phyloP scores from a whole-genome alignment of 2,797 vertebrate species.

The Mergus octosetaceus region DNA sequence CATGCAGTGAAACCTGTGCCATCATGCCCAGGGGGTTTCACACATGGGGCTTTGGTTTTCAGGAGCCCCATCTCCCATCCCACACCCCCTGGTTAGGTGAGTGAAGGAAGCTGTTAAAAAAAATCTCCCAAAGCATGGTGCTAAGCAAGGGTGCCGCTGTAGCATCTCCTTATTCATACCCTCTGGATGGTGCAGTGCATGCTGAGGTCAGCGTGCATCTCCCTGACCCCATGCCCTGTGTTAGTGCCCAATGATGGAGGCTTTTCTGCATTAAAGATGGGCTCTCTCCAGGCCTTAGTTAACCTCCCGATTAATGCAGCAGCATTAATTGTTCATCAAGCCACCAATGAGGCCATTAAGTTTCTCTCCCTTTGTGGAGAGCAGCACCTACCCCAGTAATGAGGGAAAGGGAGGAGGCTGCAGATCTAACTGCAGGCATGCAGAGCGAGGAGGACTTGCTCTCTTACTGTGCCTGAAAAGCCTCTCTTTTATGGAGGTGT shows the following conservation, averaged over 20 bases:
- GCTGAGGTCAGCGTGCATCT: accelerated
- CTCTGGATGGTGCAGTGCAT: neutral
- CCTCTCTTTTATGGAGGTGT: constrained; percentile 26
- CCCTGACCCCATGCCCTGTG: accelerated
- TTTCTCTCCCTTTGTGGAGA: constrained; percentile 53
- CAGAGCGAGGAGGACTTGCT: constrained; percentile 36
- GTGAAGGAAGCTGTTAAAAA: neutral
- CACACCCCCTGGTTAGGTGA: accelerated
- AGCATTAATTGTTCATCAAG: constrained; percentile 60
- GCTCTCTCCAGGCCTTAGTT: constrained; percentile 14
- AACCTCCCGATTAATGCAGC: constrained; percentile 43
- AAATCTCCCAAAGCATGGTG: neutral
- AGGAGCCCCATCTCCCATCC: neutral
- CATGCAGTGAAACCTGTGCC: neutral
- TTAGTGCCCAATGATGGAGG: neutral
- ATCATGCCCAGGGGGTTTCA: accelerated
- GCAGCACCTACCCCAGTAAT: constrained; percentile 27
- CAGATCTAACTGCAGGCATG: constrained; percentile 18
- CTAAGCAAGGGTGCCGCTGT: accelerated
- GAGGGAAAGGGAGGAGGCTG: constrained; percentile 24
- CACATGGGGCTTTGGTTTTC: accelerated
- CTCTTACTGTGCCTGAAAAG: constrained; percentile 29
- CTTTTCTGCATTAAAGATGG: neutral
- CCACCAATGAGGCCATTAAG: neutral
- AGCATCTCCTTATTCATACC: accelerated